A percentile compares a stretch with the other conserved stretches of the same genome.
Evolutionary conservation across 2,797 vertebrate genomes (phyloP).

Genomic region (Okamejei kenojei): DNA sequence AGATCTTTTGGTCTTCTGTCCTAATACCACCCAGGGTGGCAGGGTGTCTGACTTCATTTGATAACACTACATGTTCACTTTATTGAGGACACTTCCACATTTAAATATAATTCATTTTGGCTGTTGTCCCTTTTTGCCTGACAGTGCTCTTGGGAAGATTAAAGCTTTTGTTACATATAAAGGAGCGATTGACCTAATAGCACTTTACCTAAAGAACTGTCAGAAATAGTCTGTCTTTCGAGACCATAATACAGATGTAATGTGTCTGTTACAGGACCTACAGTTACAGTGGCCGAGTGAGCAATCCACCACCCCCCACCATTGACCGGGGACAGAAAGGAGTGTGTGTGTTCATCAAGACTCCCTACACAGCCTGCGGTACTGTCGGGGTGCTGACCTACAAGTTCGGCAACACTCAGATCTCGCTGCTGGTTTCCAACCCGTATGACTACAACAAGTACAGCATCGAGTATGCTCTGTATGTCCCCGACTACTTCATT

Average conservation of each 20-base stretch:
- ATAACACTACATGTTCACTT: neutral
- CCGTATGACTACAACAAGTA: slow-evolving; percentile 12
- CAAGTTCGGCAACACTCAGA: neutral
- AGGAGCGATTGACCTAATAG: neutral
- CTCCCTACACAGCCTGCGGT: neutral
- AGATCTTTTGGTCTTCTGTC: neutral
- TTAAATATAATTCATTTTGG: neutral
- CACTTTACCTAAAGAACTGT: neutral
- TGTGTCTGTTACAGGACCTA: slow-evolving; percentile 7
- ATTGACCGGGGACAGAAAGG: neutral
- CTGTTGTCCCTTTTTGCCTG: neutral
- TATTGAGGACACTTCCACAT: neutral
- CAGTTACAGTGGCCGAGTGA: neutral
- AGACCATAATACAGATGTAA: neutral
- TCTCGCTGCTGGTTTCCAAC: slow-evolving; percentile 23
- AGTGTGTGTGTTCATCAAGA: slow-evolving; percentile 10
- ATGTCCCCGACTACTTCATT: neutral
- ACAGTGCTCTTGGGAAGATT: neutral
- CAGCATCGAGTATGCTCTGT: slow-evolving; percentile 3
- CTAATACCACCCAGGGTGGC: neutral
- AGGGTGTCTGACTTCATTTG: neutral
- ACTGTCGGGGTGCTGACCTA: neutral
- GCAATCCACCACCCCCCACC: neutral
- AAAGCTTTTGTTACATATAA: neutral
- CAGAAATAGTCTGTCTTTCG: neutral